Evolutionary conservation across 2,888 invertebrate species (phyloP), one percentile per base, ranked within the genome.

Genomic region (Ophonus ardosiacus): DNA sequence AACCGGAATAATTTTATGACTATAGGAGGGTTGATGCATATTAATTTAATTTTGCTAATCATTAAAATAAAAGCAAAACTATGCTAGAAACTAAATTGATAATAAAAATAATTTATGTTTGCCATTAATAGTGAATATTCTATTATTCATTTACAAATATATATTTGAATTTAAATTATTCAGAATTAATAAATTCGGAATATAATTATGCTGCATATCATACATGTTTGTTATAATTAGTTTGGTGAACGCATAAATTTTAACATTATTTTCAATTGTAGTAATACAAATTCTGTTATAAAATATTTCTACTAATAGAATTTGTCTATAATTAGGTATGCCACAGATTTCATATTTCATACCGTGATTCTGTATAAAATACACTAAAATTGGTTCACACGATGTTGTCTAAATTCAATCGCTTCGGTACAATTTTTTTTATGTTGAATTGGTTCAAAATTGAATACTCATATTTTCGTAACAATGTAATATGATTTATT

Each of bases 111-210:
- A 68, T 31, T 7, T 68, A 68, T 68, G 24, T 5, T 31, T 31
- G 31, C 15, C 31, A 38, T 68, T 68, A 68, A 68, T 68, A 68
- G 31, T 13, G 13, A 68, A 68, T 68, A 31, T 38, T 15, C 31
- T 68, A 68, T 68, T 38, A 68, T 68, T 68, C 15, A 68, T 68
- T 68, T 13, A 68, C n/a, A 68, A 15, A 63, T 21, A 63, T 68
- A 31, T 68, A 68, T 65, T 24, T 24, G 38, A 40, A 68, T 68
- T 68, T 68, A 7, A 68, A 68, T 68, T 68, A 68, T 68, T 38
- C 38, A 68, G 31, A 15, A 38, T 68, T 68, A 68, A 68, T 68
- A 24, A 68, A 38, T 15, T 38, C 43, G 13, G 43, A 51, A 51
- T 51, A 51, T 51, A 51, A 51, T 51, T 51, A 51, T 51, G 43